Base-by-base conservation (phyloP, 2,888 invertebrate species). In the Plusia festucae region DNA sequence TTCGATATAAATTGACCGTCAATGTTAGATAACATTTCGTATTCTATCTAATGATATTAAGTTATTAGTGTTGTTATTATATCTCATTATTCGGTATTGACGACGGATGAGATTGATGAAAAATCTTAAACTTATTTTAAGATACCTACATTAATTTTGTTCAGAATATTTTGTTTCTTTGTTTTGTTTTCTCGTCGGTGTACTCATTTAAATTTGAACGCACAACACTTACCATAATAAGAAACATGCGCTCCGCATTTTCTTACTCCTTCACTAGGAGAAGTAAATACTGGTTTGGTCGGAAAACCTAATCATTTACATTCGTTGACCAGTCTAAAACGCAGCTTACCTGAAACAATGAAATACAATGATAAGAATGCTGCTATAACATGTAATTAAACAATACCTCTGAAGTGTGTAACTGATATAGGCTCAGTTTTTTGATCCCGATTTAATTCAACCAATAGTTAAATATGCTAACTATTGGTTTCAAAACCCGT, bases 1-100 rank as follows among this genome's bases (percentile, higher is more conserved):
- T 79, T 70, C 76, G 73, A 82, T 82, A 76, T 67, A 75, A 78
- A 76, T 83, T 76, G 70, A 62, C 63, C 64, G 63, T 53, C 68
- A 67, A 13, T 49, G 53, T 74, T 65, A 67, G 53, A 68, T 72
- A 75, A 68, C 53, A 64, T 60, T 22, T 58, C 44, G 60, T 60
- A 58, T 69, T 62, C 53, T 51, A 32, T 8, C 30, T 40, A 59
- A 62, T 54, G 53, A 51, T 40, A 40, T 68, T 60, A 34, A 34
- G 55, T 53, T 51, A 27, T 11, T 30, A 30, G 2, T 13, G 20
- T 40, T 16, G 16, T 27, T 52, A 73, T 54, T 60, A 61, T 53
- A 46, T 46, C 16, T 20, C n/a, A 58, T 64, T 18, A 53, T 27
- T n/a, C 4, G 15, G 0, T 22, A 44, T 63, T 60, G 59, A 54